A percentile compares a stretch with the other conserved stretches of the same genome.
Evolutionary conservation across 2,797 vertebrate genomes (phyloP).

Genomic region (Ispidina lecontei): DNA sequence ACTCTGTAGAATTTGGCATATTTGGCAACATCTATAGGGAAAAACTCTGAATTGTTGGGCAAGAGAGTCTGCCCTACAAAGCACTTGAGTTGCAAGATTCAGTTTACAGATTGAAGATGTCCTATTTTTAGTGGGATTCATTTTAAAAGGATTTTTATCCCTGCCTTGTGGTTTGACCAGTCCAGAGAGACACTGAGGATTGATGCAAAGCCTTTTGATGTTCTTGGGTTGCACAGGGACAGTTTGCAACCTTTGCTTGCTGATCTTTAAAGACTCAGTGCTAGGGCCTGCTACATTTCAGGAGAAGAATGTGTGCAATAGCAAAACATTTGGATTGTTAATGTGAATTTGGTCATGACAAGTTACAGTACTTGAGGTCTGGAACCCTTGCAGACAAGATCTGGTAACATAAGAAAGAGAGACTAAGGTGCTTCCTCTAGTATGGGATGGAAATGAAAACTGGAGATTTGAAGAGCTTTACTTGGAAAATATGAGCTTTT

Average conservation of each 20-base stretch:
- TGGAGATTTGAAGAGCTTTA: not conserved
- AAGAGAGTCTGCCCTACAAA: not conserved
- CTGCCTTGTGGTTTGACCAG: not conserved
- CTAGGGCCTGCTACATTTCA: not conserved
- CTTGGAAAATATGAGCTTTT: constrained; percentile 55
- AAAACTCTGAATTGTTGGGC: not conserved
- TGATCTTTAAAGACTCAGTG: not conserved
- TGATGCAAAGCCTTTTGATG: not conserved
- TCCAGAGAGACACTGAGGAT: not conserved
- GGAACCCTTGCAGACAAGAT: not conserved
- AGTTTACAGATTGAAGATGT: not conserved
- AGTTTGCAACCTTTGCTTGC: not conserved
- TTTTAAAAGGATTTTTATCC: not conserved
- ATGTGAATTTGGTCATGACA: not conserved
- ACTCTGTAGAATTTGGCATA: not conserved
- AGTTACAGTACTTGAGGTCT: not conserved
- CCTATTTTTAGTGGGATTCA: not conserved
- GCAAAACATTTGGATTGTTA: not conserved
- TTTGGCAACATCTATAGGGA: not conserved
- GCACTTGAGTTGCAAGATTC: not conserved
- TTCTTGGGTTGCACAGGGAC: not conserved
- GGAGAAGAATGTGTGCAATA: not conserved
- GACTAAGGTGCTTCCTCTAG: not conserved
- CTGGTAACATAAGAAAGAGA: not conserved
- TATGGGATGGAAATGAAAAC: constrained; percentile 7